Percentiles rank a stretch among this genome's conserved stretches.
phyloP scores from a whole-genome alignment of 1,140 invertebrate species.

The Brachionus rubens region DNA sequence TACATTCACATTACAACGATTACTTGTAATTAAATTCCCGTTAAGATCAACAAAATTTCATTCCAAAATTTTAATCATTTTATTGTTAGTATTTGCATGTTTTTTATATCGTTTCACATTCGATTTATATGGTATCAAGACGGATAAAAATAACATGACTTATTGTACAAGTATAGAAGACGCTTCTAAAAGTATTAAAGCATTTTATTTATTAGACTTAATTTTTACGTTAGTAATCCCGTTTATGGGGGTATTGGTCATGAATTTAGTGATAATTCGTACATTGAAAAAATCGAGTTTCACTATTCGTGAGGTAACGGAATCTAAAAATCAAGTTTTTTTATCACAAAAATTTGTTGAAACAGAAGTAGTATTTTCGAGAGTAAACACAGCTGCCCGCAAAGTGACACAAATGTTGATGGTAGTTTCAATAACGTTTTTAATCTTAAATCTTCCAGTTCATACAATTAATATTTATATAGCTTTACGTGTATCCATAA shows the following conservation, averaged over 20 bases:
- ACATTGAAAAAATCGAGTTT: too few species aligned
- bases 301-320: too few species aligned
- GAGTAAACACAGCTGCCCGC: neutral
- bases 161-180: neutral
- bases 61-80: conserved; percentile 12
- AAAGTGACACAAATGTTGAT: conserved; percentile 44
- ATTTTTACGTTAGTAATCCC: too few species aligned
- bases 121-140: neutral
- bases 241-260: too few species aligned
- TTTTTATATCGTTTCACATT: neutral
- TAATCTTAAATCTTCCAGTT: conserved; percentile 34
- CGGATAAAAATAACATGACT: neutral
- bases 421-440: conserved; percentile 36
- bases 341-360: neutral
- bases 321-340: neutral
- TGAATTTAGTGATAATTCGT: too few species aligned
- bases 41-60: neutral
- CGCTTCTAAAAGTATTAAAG: too few species aligned
- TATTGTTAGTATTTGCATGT: neutral
- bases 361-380: neutral
- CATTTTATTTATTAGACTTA: too few species aligned
- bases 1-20: conserved; percentile 38
- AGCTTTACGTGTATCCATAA: neutral
- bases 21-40: conserved; percentile 40
- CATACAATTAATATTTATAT: conserved; percentile 41